phyloP scores from a whole-genome alignment of 1,140 invertebrate species.

The Drosophila punjabiensis region DNA sequence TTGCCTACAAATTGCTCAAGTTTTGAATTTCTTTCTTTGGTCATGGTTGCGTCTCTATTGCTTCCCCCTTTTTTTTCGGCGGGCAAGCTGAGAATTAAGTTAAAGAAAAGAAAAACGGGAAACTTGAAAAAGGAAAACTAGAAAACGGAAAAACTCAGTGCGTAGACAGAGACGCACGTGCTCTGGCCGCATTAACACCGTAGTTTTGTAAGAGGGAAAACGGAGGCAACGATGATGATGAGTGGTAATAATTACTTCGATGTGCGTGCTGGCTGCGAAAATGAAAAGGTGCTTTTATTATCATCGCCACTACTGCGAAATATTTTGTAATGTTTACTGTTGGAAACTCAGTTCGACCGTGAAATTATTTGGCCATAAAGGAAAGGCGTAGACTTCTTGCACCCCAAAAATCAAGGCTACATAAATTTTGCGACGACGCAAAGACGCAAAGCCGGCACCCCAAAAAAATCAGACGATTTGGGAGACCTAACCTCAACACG shows the following conservation, averaged over 20 bases:
- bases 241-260: slow-evolving; percentile 38
- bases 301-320: slow-evolving; percentile 17
- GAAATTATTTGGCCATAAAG: slow-evolving; percentile 15
- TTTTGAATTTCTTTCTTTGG: slow-evolving; percentile 47
- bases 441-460: slow-evolving; percentile 12
- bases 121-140: slow-evolving; percentile 3
- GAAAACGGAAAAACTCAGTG: slow-evolving; percentile 35
- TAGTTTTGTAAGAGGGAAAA: slow-evolving; percentile 23
- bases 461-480: slow-evolving; percentile 1
- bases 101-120: slow-evolving; percentile 34
- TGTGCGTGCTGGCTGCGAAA: slow-evolving; percentile 50
- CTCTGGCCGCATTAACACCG: slow-evolving; percentile 13
- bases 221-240: slow-evolving; percentile 7
- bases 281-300: slow-evolving; percentile 50
- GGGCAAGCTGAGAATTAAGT: slow-evolving; percentile 32
- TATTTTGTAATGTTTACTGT: slow-evolving; percentile 44
- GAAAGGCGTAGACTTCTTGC: slow-evolving; percentile 31
- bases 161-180: slow-evolving; percentile 40
- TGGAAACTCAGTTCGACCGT: slow-evolving; percentile 57
- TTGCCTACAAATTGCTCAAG: slow-evolving; percentile 72
- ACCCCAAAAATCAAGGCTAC: slow-evolving; percentile 5
- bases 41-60: slow-evolving; percentile 41
- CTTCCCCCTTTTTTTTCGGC: slow-evolving; percentile 8
- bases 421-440: slow-evolving; percentile 44
- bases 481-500: slow-evolving; percentile 44